Base-by-base conservation (phyloP, 2,888 invertebrate species). In the Cosmia trapezina region DNA sequence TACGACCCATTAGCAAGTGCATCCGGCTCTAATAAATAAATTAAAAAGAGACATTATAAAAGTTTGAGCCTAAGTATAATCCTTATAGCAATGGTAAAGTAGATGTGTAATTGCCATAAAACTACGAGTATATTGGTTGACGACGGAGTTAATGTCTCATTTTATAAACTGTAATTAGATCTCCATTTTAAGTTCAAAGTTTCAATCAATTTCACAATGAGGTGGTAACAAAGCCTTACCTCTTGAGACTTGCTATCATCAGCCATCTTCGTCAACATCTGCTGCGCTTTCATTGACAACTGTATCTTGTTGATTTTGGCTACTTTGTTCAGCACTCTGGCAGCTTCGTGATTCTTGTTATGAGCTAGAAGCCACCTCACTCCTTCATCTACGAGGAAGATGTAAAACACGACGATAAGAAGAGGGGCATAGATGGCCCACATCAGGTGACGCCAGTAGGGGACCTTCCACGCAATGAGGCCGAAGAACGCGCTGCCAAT, bases 301-400 rank as follows among this genome's bases (percentile, higher is more conserved):
- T 96, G 95, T 4, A 97, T 96, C 49, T 97, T 97, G 84, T 98
- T 98, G 5, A 97, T 93, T 84, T 96, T 96, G 0, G 98, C 97
- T 5, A 98, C 97, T 88, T 96, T 97, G 62, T 96, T 96, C 41
- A 98, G 91, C 22, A 98, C 97, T 12, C 94, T 92, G 64, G 97
- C 97, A 0, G 98, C 98, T 85, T 97, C 97, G 33, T 97, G 96
- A 65, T 96, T 96, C 86, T 97, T 96, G 68, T 97, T 97, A 87
- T 98, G 97, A 0, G 97, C 97, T 7, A 98, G 91, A n/a, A 98
- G 96, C 98, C 98, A 98, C 80, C 98, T 96, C 41, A 98, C 97
- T 2, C 98, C 98, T 91, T 98, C 98, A 4, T 98, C 98, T n/a
- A 98, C 93, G 9, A 98, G 90, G 96, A 98, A 97, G 76, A 97